These are phyloP conservation scores for Coptotermes formosanus DNA, from an alignment of 1,140 invertebrate species.

Conservation along the genomic window DNA sequence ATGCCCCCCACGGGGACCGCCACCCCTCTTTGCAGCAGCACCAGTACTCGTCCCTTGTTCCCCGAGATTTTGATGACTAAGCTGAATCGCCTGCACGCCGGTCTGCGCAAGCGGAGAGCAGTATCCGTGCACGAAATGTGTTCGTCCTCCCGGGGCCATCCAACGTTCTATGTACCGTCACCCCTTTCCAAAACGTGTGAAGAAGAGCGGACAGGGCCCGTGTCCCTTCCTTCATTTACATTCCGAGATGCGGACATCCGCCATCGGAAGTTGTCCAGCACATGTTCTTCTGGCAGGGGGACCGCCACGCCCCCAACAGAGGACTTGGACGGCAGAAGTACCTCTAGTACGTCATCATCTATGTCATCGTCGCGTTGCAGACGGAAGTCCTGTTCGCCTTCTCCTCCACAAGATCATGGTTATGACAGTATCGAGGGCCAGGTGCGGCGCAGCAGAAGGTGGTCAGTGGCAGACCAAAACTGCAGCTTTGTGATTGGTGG, in stretches of 20 bases:
- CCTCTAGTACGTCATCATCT: conserved; percentile 31
- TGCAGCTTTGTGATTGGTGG: conserved; percentile 26
- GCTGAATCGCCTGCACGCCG: conserved; percentile 65
- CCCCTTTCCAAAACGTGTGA: conserved; percentile 44
- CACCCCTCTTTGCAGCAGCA: background rate
- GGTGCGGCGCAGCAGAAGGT: conserved; percentile 37
- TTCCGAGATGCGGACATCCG: conserved; percentile 29
- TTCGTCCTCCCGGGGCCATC: conserved; percentile 45
- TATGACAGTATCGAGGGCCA: conserved; percentile 35
- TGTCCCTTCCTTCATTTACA: conserved; percentile 41
- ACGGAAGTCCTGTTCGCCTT: conserved; percentile 24
- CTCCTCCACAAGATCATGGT: conserved; percentile 38
- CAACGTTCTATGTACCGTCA: conserved; percentile 68
- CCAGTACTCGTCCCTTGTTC: conserved; percentile 39
- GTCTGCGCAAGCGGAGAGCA: conserved; percentile 60
- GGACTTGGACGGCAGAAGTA: conserved; percentile 36
- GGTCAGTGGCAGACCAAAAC: conserved; percentile 39
- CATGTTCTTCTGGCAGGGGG: conserved; percentile 36
- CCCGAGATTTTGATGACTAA: conserved; percentile 58
- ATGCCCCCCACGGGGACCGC: background rate
- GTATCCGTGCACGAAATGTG: conserved; percentile 63
- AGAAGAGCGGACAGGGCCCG: conserved; percentile 36
- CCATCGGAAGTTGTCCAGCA: conserved; percentile 33
- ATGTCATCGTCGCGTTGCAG: background rate
- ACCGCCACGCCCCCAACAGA: conserved; percentile 38